Conservation (phyloP, 2,888 invertebrate species). For the Hirtodrosophila cameraria region DNA sequence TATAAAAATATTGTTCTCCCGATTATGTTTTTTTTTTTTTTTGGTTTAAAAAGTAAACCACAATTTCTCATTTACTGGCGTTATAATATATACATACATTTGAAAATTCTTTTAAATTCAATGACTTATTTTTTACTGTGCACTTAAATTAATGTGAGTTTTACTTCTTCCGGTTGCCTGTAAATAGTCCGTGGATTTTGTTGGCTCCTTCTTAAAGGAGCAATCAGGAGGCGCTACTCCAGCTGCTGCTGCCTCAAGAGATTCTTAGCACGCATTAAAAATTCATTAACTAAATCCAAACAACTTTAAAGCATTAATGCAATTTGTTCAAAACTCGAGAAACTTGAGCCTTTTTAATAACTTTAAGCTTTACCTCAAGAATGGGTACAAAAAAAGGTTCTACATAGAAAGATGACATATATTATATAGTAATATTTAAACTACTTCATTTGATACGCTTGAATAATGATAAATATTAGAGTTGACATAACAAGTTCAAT, state of each 20-base stretch:
- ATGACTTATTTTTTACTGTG: too few species aligned
- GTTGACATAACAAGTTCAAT: too few species aligned
- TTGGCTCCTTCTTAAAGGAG: conserved; percentile 9
- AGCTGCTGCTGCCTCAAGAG: conserved; percentile 17
- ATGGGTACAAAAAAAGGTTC: not conserved
- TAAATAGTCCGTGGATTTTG: conserved; percentile 3
- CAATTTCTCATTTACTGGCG: too few species aligned
- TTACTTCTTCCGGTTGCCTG: conserved; percentile 31
- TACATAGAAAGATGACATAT: too few species aligned
- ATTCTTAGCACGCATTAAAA: conserved; percentile 57
- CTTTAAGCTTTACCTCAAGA: not conserved
- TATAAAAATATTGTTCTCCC: too few species aligned
- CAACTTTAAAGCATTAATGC: conserved; percentile 28
- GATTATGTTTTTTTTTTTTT: too few species aligned
- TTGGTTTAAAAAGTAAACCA: too few species aligned
- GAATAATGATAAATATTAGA: too few species aligned
- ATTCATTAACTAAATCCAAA: conserved; percentile 43
- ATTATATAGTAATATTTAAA: too few species aligned
- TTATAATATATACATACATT: too few species aligned
- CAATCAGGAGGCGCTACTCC: conserved; percentile 31
- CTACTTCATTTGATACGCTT: too few species aligned
- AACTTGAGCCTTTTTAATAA: not conserved
- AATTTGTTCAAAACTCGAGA: conserved; percentile 14
- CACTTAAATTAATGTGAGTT: conserved; percentile 55
- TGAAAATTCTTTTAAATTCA: too few species aligned